A percentile compares a stretch with the other conserved stretches of the same genome.
Conservation (phyloP, 1,140 invertebrate species). For the Drosophila cardini region DNA sequence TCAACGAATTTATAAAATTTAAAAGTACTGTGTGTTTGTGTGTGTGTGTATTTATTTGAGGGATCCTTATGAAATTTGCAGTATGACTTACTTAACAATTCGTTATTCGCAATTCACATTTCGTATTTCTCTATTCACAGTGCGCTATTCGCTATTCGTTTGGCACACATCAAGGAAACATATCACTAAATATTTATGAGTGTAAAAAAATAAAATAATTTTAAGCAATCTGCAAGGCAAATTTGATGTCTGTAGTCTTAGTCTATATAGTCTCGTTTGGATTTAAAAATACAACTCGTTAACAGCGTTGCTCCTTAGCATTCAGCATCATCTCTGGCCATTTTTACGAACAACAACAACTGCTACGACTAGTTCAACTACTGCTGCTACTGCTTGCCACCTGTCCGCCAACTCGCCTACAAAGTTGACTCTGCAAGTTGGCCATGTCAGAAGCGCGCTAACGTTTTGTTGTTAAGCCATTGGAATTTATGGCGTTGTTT, state of each 20-base stretch:
- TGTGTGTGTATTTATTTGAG: background rate
- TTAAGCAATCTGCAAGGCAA: conserved; percentile 45
- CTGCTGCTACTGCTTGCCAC: background rate
- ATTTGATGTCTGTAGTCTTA: conserved; percentile 25
- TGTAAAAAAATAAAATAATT: conserved; percentile 33
- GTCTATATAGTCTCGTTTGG: background rate
- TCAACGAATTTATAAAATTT: background rate
- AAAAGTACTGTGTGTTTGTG: background rate
- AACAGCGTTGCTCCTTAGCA: conserved; percentile 6
- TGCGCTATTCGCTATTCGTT: conserved; percentile 8
- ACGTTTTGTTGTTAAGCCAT: conserved; percentile 80
- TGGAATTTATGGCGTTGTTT: conserved; percentile 82
- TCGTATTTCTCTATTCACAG: background rate
- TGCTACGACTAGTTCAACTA: too few species aligned
- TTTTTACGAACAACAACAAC: background rate
- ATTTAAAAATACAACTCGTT: conserved; percentile 44
- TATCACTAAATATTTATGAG: conserved; percentile 42
- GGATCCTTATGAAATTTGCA: background rate
- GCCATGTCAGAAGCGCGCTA: conserved; percentile 65
- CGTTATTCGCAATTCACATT: background rate
- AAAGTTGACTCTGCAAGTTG: conserved; percentile 42
- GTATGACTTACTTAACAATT: conserved; percentile 4
- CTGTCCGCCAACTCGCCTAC: background rate
- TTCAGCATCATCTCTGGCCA: background rate
- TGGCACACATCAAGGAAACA: conserved; percentile 2